A percentile compares a stretch with the other conserved stretches of the same genome.
Evolutionary conservation across 2,113 vertebrate species (phyloP).

Genomic region (Onychostoma macrolepis): DNA sequence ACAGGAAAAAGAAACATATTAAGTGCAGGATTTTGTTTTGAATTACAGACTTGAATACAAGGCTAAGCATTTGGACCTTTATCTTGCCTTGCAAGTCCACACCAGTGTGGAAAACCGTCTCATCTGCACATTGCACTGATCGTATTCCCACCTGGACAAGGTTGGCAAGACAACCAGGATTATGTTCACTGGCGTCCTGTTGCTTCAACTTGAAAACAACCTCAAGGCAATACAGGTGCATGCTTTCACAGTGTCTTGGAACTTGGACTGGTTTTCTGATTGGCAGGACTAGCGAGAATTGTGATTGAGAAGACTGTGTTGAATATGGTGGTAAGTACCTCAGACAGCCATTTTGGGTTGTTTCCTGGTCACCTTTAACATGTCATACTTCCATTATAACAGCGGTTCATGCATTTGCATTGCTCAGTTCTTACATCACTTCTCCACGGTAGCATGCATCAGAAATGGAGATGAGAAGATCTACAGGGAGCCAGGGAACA

Average conservation of each 20-base stretch:
- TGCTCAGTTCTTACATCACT: slow-evolving; percentile 25
- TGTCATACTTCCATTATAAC: background rate
- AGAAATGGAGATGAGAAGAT: slow-evolving; percentile 22
- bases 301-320: no score
- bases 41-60: background rate
- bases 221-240: background rate
- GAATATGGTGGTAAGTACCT: background rate
- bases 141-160: background rate
- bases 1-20: background rate
- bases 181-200: background rate
- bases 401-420: background rate
- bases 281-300: background rate
- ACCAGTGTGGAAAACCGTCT: background rate
- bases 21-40: background rate
- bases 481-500: background rate
- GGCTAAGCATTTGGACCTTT: background rate
- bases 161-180: background rate
- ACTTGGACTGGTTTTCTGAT: background rate
- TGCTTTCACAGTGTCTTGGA: background rate
- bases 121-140: slow-evolving; percentile 1
- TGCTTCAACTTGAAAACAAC: background rate
- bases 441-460: background rate
- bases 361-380: background rate
- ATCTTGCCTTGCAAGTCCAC: background rate
- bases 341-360: background rate